These are phyloP conservation scores for Hydractinia echinata DNA, from an alignment of 30 jellyfish, hydroid and myxozoan species.

Conservation along the genomic window DNA sequence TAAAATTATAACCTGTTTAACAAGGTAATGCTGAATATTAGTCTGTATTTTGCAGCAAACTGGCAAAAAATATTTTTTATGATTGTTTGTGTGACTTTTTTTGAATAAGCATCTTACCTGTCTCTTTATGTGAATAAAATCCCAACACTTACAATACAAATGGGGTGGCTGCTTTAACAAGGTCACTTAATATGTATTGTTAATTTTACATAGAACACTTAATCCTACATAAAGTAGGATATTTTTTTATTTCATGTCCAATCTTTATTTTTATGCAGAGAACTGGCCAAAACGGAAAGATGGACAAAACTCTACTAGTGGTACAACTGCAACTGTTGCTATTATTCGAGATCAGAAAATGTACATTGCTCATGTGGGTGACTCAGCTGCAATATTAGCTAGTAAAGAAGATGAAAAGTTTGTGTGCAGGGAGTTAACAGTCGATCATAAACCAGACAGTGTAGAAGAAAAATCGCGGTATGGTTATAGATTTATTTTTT, in stretches of 20 bases:
- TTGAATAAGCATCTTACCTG: too few species aligned
- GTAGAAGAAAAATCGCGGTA: slow-evolving; percentile 71
- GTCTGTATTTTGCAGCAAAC: too few species aligned
- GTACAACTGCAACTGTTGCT: slow-evolving; percentile 94
- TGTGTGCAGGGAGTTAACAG: slow-evolving; percentile 37
- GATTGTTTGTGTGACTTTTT: too few species aligned
- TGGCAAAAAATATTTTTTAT: too few species aligned
- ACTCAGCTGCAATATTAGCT: slow-evolving; percentile 79
- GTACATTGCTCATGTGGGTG: slow-evolving; percentile 91
- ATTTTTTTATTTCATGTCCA: background rate
- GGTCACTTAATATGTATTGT: too few species aligned
- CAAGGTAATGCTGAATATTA: too few species aligned
- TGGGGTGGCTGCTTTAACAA: too few species aligned
- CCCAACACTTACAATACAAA: too few species aligned
- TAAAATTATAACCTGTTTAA: too few species aligned
- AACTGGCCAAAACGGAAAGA: slow-evolving; percentile 83
- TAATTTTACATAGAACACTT: too few species aligned
- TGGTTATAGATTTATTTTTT: background rate
- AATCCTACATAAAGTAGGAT: background rate
- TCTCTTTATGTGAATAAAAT: too few species aligned
- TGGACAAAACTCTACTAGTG: slow-evolving; percentile 76
- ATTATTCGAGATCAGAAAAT: slow-evolving; percentile 50
- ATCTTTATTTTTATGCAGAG: slow-evolving; percentile 20
- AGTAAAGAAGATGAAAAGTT: slow-evolving; percentile 16
- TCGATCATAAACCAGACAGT: slow-evolving; percentile 81